These are phyloP conservation scores for Caenorhabditis plicata DNA, from an alignment of 2,888 invertebrate genomes.

Conservation along the genomic window DNA sequence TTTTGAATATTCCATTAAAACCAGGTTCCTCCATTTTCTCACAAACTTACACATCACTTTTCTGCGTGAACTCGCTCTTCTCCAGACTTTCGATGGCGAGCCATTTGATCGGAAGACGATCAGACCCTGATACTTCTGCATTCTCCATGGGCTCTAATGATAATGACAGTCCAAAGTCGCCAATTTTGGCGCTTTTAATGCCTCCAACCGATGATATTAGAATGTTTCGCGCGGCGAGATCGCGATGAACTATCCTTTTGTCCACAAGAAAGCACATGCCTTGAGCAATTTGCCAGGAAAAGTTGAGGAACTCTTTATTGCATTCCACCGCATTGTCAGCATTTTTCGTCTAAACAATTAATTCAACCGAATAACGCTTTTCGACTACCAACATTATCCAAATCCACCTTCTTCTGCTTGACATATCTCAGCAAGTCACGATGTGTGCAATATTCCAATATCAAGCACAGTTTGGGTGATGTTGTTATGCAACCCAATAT, in stretches of 20 bases:
- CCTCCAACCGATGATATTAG: slow-evolving; percentile 46
- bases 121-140: slow-evolving; percentile 24
- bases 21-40: no score
- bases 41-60: slow-evolving; percentile 56
- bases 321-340: slow-evolving; percentile 56
- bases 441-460: slow-evolving; percentile 57
- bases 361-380: neutral
- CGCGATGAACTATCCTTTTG: slow-evolving; percentile 51
- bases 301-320: slow-evolving; percentile 57
- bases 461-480: slow-evolving; percentile 40
- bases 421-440: slow-evolving; percentile 53
- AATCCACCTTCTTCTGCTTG: slow-evolving; percentile 37
- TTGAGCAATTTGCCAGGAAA: slow-evolving; percentile 62
- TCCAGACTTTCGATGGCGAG: slow-evolving; percentile 55
- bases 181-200: slow-evolving; percentile 56
- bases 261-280: slow-evolving; percentile 54
- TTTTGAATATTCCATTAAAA: neutral
- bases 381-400: slow-evolving; percentile 35
- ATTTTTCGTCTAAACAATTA: slow-evolving; percentile 43
- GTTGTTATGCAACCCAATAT: slow-evolving; percentile 62
- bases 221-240: slow-evolving; percentile 60
- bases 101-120: slow-evolving; percentile 61
- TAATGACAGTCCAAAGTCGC: slow-evolving; percentile 60
- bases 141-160: slow-evolving; percentile 15
- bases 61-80: slow-evolving; percentile 49